Conservation (phyloP, 2,113 vertebrate genomes). For the Hemicordylus capensis region DNA sequence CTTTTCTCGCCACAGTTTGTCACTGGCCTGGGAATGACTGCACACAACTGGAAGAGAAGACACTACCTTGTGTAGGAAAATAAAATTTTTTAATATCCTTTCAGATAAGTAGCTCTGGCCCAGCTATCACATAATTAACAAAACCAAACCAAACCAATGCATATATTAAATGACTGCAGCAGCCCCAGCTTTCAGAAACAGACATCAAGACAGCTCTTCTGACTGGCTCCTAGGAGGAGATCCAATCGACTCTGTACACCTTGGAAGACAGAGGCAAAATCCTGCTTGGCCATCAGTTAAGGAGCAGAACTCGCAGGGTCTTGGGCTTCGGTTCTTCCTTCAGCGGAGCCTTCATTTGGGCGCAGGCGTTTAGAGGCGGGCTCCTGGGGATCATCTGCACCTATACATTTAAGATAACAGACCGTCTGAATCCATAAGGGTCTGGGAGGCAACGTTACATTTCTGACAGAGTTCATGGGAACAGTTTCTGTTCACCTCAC, state of each 20-base stretch:
- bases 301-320: background rate
- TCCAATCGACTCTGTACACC: background rate
- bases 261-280: background rate
- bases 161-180: background rate
- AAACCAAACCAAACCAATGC: background rate
- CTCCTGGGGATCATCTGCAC: conserved; percentile 76
- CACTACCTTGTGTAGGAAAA: conserved; percentile 1
- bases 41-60: background rate
- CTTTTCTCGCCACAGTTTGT: background rate
- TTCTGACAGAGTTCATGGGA: background rate
- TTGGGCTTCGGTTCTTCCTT: conserved; percentile 50
- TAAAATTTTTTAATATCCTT: background rate
- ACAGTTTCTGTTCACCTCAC: background rate
- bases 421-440: background rate
- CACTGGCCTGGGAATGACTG: background rate
- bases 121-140: background rate
- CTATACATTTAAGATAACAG: conserved; percentile 20
- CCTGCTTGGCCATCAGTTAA: background rate
- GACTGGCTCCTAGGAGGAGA: background rate
- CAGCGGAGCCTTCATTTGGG: conserved; percentile 44
- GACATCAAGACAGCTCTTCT: accelerated
- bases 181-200: background rate
- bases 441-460: background rate
- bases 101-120: background rate
- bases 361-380: conserved; percentile 84